Base-by-base conservation (phyloP, 35 echinoderm and acorn worm genomes). In the Lytechinus variegatus region DNA sequence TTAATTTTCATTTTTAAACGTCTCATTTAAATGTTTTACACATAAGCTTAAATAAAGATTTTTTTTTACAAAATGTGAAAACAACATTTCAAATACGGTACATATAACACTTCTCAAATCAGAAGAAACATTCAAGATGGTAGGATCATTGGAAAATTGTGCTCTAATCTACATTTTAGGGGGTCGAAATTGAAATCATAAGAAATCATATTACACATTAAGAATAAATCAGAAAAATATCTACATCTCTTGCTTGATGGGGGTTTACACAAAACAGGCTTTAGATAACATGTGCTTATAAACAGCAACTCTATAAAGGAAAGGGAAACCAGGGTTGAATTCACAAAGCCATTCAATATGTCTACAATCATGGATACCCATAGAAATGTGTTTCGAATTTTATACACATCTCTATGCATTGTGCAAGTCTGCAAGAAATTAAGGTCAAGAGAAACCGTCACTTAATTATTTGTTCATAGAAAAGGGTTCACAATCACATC, bases 191-290 rank as follows among this genome's bases (percentile, higher is more conserved):
- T 16, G 12, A 79, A 52, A 91, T 91, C 44, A 91, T 91, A 91
- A 53, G 89, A 54, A 52, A 91, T 91, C 44, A 91, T 91, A 91
- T n/a, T n/a, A 53, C 5, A 54, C 12, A 93, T 71, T 27, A 71
- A 9, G 9, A 58, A 58, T 9, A 44, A 44, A 44, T 44, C 33
- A 44, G 33, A 44, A 58, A 19, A 24, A 24, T 79, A 79, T n/a
- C 66, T 79, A 79, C 14, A 72, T 21, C 10, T 72, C 16, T 79
- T 5, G n/a, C 7, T 4, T 79, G 21, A 79, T 79, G 4, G 21
- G 16, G 66, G 66, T 79, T 24, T 24, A 79, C 7, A 79, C 66
- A n/a, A 7, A 24, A n/a, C 66, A n/a, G n/a, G n/a, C 66, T 79
- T 79, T 79, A n/a, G 19, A 79, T 24, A 6, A 24, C 3, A 79